Evolutionary conservation across 2,888 invertebrate species (phyloP).

Genomic region (Rhimphoctona megacephalus): DNA sequence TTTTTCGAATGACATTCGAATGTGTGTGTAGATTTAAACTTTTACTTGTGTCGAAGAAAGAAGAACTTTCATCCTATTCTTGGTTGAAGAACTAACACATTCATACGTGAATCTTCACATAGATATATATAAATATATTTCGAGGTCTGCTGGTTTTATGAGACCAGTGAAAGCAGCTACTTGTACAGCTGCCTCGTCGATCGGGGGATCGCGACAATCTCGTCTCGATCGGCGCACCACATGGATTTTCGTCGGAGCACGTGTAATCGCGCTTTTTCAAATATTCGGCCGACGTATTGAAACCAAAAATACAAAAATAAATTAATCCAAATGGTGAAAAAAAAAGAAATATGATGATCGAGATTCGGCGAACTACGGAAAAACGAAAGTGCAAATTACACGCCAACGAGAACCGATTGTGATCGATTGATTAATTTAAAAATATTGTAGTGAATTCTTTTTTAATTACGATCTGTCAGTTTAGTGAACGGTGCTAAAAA

Average conservation of each 20-base stretch:
- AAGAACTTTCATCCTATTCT: constrained; percentile 80
- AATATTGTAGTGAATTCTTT: neutral
- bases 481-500: constrained; percentile 37
- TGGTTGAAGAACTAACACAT: constrained; percentile 52
- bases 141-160: constrained; percentile 60
- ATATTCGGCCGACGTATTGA: neutral
- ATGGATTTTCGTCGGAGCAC: constrained; percentile 59
- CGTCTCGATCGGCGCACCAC: constrained; percentile 59
- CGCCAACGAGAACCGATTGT: constrained; percentile 16
- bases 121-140: constrained; percentile 41
- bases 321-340: neutral
- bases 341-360: constrained; percentile 51
- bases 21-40: constrained; percentile 26
- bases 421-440: neutral
- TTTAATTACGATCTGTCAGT: neutral
- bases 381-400: constrained; percentile 54
- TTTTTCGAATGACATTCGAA: constrained; percentile 15
- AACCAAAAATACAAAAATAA: constrained; percentile 24
- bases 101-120: constrained; percentile 25
- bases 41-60: constrained; percentile 70
- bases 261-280: constrained; percentile 25
- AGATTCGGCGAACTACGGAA: constrained; percentile 35
- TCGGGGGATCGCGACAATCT: constrained; percentile 61
- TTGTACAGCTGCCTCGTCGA: constrained; percentile 45
- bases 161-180: constrained; percentile 67